Evolutionary conservation across 2,797 vertebrate genomes (phyloP).

Genomic region (Halcyon chelicuti): DNA sequence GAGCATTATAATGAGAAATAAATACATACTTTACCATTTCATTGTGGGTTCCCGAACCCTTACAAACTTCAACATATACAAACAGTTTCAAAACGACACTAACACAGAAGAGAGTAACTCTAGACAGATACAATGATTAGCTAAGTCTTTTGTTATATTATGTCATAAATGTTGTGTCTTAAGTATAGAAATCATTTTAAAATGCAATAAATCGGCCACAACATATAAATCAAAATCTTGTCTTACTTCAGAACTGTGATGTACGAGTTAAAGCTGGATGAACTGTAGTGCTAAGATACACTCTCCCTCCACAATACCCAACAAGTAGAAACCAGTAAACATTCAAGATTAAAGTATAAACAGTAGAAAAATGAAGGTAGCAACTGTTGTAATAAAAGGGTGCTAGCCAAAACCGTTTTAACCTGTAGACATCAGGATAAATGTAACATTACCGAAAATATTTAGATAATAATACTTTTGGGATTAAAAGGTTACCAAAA

Average conservation of each 20-base stretch:
- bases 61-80: slow-evolving; percentile 79
- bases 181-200: slow-evolving; percentile 39
- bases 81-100: slow-evolving; percentile 69
- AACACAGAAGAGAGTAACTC: slow-evolving; percentile 53
- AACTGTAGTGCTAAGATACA: slow-evolving; percentile 33
- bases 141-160: slow-evolving; percentile 52
- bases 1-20: slow-evolving; percentile 74
- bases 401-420: slow-evolving; percentile 2
- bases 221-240: neutral
- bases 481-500: slow-evolving; percentile 24
- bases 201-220: slow-evolving; percentile 24
- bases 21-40: slow-evolving; percentile 79
- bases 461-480: neutral
- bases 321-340: slow-evolving; percentile 21
- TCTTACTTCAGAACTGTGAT: neutral
- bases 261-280: slow-evolving; percentile 45
- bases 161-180: slow-evolving; percentile 21
- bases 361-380: slow-evolving; percentile 58
- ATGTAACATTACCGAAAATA: neutral
- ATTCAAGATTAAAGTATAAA: slow-evolving; percentile 60
- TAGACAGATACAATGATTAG: slow-evolving; percentile 52
- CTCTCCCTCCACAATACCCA: slow-evolving; percentile 11
- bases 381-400: neutral
- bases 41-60: slow-evolving; percentile 75
- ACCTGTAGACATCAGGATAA: slow-evolving; percentile 10